Conservation (phyloP, 53 echinoderm and acorn worm genomes). For the Apostichopus leukothele region DNA sequence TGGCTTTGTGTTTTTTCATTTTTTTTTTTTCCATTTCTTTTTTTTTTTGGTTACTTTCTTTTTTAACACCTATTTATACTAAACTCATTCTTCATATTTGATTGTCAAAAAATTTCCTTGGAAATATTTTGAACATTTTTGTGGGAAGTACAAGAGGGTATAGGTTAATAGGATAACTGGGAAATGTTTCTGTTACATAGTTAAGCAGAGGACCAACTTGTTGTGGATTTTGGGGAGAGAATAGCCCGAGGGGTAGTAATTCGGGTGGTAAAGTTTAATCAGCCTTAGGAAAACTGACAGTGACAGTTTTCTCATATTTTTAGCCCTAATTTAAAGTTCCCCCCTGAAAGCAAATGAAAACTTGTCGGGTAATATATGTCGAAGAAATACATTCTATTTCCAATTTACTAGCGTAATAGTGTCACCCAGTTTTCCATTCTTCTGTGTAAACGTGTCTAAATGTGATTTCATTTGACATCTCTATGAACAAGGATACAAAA, state of each 20-base stretch:
- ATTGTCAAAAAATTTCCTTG: neutral
- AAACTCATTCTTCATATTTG: neutral
- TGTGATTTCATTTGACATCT: neutral
- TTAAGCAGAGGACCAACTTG: neutral
- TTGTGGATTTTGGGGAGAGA: neutral
- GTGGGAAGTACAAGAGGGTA: neutral
- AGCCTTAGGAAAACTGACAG: neutral
- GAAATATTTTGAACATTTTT: constrained; percentile 6
- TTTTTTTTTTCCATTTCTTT: neutral
- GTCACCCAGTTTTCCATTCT: neutral
- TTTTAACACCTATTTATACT: neutral
- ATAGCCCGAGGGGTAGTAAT: neutral
- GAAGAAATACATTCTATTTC: neutral
- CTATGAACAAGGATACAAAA: neutral
- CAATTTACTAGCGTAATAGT: neutral
- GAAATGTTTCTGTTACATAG: constrained; percentile 35
- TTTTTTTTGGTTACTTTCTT: too few relatives aligned
- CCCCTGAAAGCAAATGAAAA: neutral
- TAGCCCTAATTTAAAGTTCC: neutral
- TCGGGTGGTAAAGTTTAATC: neutral
- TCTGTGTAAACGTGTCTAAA: neutral
- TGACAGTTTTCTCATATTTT: neutral
- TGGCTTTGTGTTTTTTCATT: neutral
- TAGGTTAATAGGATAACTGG: constrained; percentile 31
- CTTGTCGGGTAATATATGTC: neutral